Base-by-base conservation (phyloP, 1,140 invertebrate genomes). In the Bombus pyrosoma region DNA sequence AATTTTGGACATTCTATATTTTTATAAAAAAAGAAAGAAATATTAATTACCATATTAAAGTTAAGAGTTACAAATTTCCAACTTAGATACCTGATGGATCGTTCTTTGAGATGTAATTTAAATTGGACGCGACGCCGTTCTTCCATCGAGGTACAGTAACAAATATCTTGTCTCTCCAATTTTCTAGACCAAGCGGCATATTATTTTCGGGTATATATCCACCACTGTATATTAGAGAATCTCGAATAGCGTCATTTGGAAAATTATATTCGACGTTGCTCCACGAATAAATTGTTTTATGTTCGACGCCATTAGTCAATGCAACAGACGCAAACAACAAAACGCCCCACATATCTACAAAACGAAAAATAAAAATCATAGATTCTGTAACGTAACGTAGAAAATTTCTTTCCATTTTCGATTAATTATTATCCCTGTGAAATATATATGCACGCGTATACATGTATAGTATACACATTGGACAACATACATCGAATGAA, bases 91-190 rank as follows among this genome's bases (percentile, higher is more conserved):
- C 13, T 18, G 81, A 43, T 0, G 37, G 85, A 10, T 92, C 88
- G 82, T 96, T 96, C 74, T 96, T 86, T 18, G 91, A 90, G 34
- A 98, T 94, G 90, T 97, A 97, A 92, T 97, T 97, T 22, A 98
- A 94, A n/a, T 97, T 96, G 13, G 97, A 96, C 2, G 96, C 96
- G 2, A 97, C 96, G 12, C 97, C 97, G 32, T 96, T 95, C 91
- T 97, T 97, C 97, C 97, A 98, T 94, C 97, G 96, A 0, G 97
- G 97, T 12, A 97, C 96, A 5, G 97, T 98, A 75, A 98, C 94
- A 91, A 98, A 98, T 68, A 98, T 90, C 95, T 97, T 98, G 92
- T 98, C 96, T 81, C 96, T 95, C 97, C 97, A 98, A 57, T 96
- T 94, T 66, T 96, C 97, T 77, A 98, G 78, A 39, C 97, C 97